These are phyloP conservation scores for Cosmopolites sordidus DNA, from an alignment of 2,888 invertebrate species.

Conservation along the genomic window DNA sequence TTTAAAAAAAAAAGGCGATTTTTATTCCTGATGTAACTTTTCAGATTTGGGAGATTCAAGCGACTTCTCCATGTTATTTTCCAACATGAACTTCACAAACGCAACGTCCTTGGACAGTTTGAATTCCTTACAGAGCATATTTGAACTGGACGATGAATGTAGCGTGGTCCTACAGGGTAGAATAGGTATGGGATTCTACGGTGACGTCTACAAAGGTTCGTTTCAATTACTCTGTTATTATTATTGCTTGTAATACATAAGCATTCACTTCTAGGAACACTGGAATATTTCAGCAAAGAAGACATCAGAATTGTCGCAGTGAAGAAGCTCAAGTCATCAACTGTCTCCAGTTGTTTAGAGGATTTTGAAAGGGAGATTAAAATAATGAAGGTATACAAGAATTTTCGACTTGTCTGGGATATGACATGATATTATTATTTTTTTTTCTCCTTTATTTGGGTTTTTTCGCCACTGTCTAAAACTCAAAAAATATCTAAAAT, in stretches of 20 bases:
- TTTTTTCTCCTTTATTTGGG: too few relatives aligned
- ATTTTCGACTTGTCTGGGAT: too few relatives aligned
- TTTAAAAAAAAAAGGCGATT: background rate
- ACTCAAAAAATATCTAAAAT: too few relatives aligned
- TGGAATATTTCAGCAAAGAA: slow-evolving; percentile 12
- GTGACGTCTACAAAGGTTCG: slow-evolving; percentile 17
- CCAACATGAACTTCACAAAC: slow-evolving; percentile 9
- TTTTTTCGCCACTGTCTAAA: too few relatives aligned
- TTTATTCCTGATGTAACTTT: background rate
- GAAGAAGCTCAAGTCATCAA: slow-evolving; percentile 59
- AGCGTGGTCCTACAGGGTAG: slow-evolving; percentile 58
- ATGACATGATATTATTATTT: too few relatives aligned
- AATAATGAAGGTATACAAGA: slow-evolving; percentile 85
- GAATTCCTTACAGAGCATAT: slow-evolving; percentile 53
- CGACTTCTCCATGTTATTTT: slow-evolving; percentile 44
- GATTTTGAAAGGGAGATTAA: slow-evolving; percentile 82
- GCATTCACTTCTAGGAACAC: slow-evolving; percentile 43
- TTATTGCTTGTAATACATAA: too few relatives aligned
- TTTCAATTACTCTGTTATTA: too few relatives aligned
- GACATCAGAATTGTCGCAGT: slow-evolving; percentile 57
- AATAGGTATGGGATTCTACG: slow-evolving; percentile 48
- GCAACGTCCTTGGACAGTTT: slow-evolving; percentile 46
- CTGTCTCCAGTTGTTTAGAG: slow-evolving; percentile 52
- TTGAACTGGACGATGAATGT: slow-evolving; percentile 55
- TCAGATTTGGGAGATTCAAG: slow-evolving; percentile 41